Percentiles rank a stretch among this genome's conserved stretches.
Evolutionary conservation across 2,888 invertebrate species (phyloP).

Genomic region (Esperia sulphurella): DNA sequence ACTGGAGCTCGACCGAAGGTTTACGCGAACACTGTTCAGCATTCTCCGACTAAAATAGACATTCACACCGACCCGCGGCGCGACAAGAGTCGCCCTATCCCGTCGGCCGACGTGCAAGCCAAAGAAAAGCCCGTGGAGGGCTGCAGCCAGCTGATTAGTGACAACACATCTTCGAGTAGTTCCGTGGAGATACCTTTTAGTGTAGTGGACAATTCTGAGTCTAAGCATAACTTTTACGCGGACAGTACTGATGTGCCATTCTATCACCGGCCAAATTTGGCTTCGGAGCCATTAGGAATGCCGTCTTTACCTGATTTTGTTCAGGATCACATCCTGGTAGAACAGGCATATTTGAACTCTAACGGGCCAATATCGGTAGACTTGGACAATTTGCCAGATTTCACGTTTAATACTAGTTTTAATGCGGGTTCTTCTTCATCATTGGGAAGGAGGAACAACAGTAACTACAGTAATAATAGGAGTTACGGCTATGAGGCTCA

Average conservation of each 20-base stretch:
- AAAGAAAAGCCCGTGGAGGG: slow-evolving; percentile 56
- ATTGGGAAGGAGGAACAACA: slow-evolving; percentile 54
- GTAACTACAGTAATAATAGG: slow-evolving; percentile 45
- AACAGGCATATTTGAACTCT: slow-evolving; percentile 84
- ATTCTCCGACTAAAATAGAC: slow-evolving; percentile 66
- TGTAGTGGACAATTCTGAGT: slow-evolving; percentile 69
- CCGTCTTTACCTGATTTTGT: slow-evolving; percentile 92
- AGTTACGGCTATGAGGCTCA: slow-evolving; percentile 61
- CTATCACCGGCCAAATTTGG: slow-evolving; percentile 65
- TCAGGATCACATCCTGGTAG: slow-evolving; percentile 91
- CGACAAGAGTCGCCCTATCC: slow-evolving; percentile 49
- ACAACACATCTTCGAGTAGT: slow-evolving; percentile 65
- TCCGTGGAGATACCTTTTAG: slow-evolving; percentile 70
- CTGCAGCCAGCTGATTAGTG: slow-evolving; percentile 49
- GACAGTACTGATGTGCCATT: slow-evolving; percentile 58
- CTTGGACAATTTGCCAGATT: slow-evolving; percentile 84
- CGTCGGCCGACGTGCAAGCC: slow-evolving; percentile 50
- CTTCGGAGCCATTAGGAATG: slow-evolving; percentile 71
- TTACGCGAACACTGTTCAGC: slow-evolving; percentile 71
- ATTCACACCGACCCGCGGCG: slow-evolving; percentile 51
- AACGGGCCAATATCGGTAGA: slow-evolving; percentile 77
- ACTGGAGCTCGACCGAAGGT: slow-evolving; percentile 91
- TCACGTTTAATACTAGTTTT: slow-evolving; percentile 78
- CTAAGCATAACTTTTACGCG: slow-evolving; percentile 71
- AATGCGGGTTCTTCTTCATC: slow-evolving; percentile 63